Conservation (phyloP, 2,888 invertebrate genomes). For the Ganaspis brasiliensis region DNA sequence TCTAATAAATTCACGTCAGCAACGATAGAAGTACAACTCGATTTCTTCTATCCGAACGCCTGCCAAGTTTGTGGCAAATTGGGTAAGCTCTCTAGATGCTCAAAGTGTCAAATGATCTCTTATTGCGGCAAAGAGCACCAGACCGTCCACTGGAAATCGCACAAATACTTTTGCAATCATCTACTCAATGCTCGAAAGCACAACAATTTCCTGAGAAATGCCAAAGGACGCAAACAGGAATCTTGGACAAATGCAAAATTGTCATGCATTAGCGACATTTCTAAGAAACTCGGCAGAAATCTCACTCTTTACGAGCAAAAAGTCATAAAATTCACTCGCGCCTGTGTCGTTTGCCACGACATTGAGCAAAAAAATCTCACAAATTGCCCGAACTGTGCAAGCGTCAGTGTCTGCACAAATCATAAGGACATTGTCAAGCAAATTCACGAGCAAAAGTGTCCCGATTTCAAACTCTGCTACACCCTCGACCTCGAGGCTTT, state of each 20-base stretch:
- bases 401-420: constrained; percentile 5
- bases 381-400: constrained; percentile 14
- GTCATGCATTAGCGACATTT: neutral
- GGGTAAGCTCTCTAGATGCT: neutral
- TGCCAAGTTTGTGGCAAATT: constrained; percentile 13
- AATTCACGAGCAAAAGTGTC: neutral
- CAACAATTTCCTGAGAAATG: neutral
- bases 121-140: constrained; percentile 14
- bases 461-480: constrained; percentile 25
- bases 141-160: neutral
- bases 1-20: no score
- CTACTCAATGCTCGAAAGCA: neutral
- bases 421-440: neutral
- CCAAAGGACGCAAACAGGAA: neutral
- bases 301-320: constrained; percentile 11
- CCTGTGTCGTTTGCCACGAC: constrained; percentile 19
- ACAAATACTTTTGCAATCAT: constrained; percentile 4
- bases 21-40: neutral
- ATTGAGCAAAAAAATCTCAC: constrained; percentile 1
- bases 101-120: constrained; percentile 6
- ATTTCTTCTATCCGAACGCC: constrained; percentile 19
- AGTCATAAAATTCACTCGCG: constrained; percentile 19
- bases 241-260: constrained; percentile 11
- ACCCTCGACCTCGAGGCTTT: neutral
- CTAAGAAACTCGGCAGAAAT: neutral